Percentiles rank a stretch among this genome's conserved stretches.
Evolutionary conservation across 2,797 vertebrate species (phyloP).

Genomic region (Lagorchestes hirsutus): DNA sequence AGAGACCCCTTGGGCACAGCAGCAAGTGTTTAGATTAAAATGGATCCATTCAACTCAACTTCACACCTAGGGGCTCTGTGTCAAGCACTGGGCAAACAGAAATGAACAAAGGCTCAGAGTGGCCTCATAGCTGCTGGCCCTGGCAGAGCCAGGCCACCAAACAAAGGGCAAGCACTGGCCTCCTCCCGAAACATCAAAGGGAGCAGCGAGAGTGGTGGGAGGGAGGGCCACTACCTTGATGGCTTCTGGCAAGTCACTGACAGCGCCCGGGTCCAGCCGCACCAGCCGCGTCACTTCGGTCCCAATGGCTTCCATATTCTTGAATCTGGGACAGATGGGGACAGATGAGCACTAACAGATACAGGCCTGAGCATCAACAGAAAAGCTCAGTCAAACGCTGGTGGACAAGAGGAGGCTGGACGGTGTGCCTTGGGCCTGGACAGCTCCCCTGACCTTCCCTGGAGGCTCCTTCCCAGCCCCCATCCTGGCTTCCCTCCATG

Average conservation of each 20-base stretch:
- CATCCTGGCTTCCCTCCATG: no score
- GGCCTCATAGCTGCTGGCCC: no score
- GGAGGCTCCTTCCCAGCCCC: neutral
- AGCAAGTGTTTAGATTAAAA: neutral
- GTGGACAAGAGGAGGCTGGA: no score
- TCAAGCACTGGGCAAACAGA: neutral
- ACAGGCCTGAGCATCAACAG: rapidly evolving
- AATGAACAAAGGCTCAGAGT: no score
- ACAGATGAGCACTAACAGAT: neutral
- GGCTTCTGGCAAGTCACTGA: slow-evolving; percentile 95
- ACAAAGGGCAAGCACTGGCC: no score
- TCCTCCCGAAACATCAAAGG: no score
- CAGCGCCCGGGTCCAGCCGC: slow-evolving; percentile 95
- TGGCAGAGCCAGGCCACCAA: no score
- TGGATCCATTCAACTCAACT: no score
- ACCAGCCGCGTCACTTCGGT: slow-evolving; percentile 97
- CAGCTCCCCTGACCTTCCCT: no score
- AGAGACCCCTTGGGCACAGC: neutral
- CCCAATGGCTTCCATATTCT: slow-evolving; percentile 97
- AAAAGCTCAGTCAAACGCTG: no score
- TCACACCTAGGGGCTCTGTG: neutral
- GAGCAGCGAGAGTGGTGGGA: no score
- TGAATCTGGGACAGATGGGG: slow-evolving; percentile 89
- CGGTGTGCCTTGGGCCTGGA: no score
- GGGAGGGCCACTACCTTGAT: slow-evolving; percentile 90